A percentile compares a stretch with the other conserved stretches of the same genome.
Evolutionary conservation across 1,140 invertebrate species (phyloP).

Genomic region (Mycetomoellerius zeteki): DNA sequence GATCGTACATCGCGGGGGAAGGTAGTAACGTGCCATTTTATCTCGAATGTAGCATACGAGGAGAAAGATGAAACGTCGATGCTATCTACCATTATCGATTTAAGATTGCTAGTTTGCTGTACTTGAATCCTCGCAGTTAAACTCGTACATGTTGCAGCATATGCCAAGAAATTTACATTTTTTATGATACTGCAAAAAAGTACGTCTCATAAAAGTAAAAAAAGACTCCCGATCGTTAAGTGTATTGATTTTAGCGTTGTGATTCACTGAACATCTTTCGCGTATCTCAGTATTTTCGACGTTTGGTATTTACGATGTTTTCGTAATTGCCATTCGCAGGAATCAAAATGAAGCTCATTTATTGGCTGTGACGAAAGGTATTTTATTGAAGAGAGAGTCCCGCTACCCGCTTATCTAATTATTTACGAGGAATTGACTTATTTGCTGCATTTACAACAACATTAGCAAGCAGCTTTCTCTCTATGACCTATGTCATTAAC

Average conservation of each 20-base stretch:
- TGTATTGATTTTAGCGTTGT: not conserved
- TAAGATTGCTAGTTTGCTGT: not conserved
- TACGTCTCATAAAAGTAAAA: not conserved
- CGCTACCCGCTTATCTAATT: conserved; percentile 31
- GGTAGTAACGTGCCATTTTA: not conserved
- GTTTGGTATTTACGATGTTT: not conserved
- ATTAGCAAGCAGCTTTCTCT: conserved; percentile 42
- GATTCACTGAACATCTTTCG: not conserved
- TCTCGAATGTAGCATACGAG: conserved; percentile 9
- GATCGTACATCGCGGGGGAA: not conserved
- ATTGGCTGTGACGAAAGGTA: not conserved
- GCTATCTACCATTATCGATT: conserved; percentile 20
- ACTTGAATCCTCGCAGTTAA: not conserved
- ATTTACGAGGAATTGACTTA: conserved; percentile 19
- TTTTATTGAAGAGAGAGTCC: not conserved
- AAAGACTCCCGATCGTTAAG: not conserved
- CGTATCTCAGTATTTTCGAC: not conserved
- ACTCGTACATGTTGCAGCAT: not conserved
- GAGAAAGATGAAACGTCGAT: conserved; percentile 12
- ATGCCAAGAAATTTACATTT: not conserved
- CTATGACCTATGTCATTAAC: not conserved
- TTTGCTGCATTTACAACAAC: conserved; percentile 17
- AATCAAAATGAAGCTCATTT: not conserved
- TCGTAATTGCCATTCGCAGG: not conserved
- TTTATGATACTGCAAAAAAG: not conserved